Base-by-base conservation (phyloP, 2,797 vertebrate genomes). In the Furcifer pardalis region DNA sequence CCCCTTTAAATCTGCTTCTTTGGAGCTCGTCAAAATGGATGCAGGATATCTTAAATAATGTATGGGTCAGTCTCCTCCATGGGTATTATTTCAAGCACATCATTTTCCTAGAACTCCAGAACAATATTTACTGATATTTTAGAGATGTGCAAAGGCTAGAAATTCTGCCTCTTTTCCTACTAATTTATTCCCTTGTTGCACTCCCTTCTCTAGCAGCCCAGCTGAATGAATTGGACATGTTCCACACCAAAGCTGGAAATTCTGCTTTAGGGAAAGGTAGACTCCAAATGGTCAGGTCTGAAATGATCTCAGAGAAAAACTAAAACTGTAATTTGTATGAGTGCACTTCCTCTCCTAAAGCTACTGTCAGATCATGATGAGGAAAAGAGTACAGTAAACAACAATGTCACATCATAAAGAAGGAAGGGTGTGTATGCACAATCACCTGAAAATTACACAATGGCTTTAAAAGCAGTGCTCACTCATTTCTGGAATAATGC, bases 111-210 rank as follows among this genome's bases (percentile, higher is more conserved):
- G 56, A 90, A 77, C 85, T 89, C 79, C 65, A 84, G 46, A 89
- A 85, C 76, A 62, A 86, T 76, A 65, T 44, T 90, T 87, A 94
- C 86, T 91, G 86, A 87, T 92, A 89, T 93, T 92, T 94, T 91
- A 91, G 76, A 89, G 59, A 83, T 87, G 79, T 89, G 75, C 74
- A 84, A 86, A 90, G 80, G 82, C 82, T 87, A 90, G 88, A 82
- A 91, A 80, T 79, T 86, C 85, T 69, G 77, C 32, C 66, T 91
- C 0, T 92, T 93, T 91, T 90, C 68, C 59, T 89, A 79, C 81
- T 94, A 92, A 92, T 93, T 93, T 92, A 92, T 94, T 93, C 91
- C 90, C 84, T 84, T 84, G 91, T 65, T 86, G 81, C 46, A 71
- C 84, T 73, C 32, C 25, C 77, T 85, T 91, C 35, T 87, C 83